Conservation (phyloP, 2,888 invertebrate genomes). For the Polyploca ridens region DNA sequence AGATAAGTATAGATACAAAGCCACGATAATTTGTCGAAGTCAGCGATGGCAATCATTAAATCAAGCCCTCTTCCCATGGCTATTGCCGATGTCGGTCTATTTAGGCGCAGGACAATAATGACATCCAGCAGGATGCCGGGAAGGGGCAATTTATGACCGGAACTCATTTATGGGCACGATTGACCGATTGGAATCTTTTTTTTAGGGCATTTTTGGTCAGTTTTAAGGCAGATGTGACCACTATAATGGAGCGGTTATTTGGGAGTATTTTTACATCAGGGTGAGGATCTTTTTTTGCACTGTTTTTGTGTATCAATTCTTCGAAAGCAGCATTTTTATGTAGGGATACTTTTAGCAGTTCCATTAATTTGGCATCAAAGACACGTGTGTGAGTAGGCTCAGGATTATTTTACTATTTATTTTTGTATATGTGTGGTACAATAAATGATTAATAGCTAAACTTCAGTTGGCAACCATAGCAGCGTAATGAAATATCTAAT, state of each 20-base stretch:
- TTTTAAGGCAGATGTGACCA: constrained; percentile 21
- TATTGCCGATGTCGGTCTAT: constrained; percentile 43
- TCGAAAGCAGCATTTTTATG: not conserved
- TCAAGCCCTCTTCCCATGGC: constrained; percentile 36
- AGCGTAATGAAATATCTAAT: not conserved
- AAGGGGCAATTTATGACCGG: constrained; percentile 77
- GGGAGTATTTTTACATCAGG: not conserved
- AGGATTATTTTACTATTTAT: not conserved
- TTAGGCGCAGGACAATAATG: constrained; percentile 65
- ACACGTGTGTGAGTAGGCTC: too few relatives aligned
- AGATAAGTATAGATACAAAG: not conserved
- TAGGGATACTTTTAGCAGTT: too few relatives aligned
- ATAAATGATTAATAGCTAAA: too few relatives aligned
- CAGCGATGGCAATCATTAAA: constrained; percentile 21
- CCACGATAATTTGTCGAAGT: constrained; percentile 4
- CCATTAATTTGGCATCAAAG: too few relatives aligned
- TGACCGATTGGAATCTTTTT: constrained; percentile 61
- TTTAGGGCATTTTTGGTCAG: constrained; percentile 43
- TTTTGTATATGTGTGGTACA: not conserved
- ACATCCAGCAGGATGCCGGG: constrained; percentile 67
- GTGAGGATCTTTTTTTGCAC: not conserved
- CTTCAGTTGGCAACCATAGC: not conserved
- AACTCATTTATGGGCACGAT: constrained; percentile 67
- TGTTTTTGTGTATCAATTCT: not conserved
- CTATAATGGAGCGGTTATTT: not conserved